phyloP scores from a whole-genome alignment of 2,113 vertebrate species.

The Nothoprocta pentlandii region DNA sequence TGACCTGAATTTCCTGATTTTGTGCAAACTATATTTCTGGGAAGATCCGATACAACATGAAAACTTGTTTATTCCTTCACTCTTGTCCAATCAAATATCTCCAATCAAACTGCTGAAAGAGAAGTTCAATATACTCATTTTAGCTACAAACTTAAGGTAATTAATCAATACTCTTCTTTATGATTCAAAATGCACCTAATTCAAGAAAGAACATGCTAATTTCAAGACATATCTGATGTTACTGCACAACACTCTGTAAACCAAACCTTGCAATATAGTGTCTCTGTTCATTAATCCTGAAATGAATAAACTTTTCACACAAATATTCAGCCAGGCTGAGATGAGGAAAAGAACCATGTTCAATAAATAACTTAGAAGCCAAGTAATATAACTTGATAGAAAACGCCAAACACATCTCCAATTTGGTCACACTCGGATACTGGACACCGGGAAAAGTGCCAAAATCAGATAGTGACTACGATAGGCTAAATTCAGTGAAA shows the following conservation, averaged over 20 bases:
- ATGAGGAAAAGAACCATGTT: not conserved
- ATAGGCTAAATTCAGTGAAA: not conserved
- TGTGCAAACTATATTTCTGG: not conserved
- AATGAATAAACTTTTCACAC: not conserved
- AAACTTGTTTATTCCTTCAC: not conserved
- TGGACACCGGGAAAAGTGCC: not conserved
- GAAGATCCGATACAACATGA: not conserved
- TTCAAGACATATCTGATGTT: not conserved
- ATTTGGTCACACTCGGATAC: not conserved
- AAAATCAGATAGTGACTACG: not conserved
- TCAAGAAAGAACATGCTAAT: not conserved
- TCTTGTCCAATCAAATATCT: not conserved
- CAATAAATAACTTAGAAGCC: not conserved
- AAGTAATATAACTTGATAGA: not conserved
- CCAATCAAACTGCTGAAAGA: not conserved
- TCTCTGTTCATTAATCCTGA: not conserved
- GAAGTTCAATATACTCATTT: not conserved
- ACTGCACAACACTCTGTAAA: not conserved
- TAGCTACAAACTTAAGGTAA: not conserved
- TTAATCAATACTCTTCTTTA: conserved; percentile 13
- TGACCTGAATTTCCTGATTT: not conserved
- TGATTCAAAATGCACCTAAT: not conserved
- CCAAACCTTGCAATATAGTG: not conserved
- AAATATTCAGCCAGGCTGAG: not conserved
- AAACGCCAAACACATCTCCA: not conserved